Evolutionary conservation across 2,888 invertebrate species (phyloP), one percentile per base, ranked within the genome.

Genomic region (Leptinotarsa peninsularis): DNA sequence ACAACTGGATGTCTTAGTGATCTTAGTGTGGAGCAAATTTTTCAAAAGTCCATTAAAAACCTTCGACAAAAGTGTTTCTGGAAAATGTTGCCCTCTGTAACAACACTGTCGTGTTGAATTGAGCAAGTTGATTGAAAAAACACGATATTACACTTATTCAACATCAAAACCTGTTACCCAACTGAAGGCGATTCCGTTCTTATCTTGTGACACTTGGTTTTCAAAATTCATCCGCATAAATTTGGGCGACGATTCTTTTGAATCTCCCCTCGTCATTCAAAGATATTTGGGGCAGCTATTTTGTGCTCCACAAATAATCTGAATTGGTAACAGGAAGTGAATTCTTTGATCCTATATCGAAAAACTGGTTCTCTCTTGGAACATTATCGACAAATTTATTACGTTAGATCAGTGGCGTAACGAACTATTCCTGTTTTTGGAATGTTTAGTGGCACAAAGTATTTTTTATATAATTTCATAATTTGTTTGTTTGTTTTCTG

Each of bases 281-380:
- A 63, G 33, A 63, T 63, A 63, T 63, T 63, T 63, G 63, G 63
- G 63, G 63, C 63, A 63, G 63, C 63, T 63, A 63, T 63, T 63
- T 43, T 63, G 63, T 43, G 27, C 63, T 63, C 63, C 63, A 63
- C 63, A 63, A 63, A 63, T 43, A 43, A 63, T 63, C 63, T 43
- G 63, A 63, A 63, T 63, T n/a, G 33, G 63, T 63, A 43, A 63
- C 63, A 63, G 63, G 63, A 63, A 63, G 63, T 63, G 43, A 63
- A 63, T 63, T 63, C 63, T 43, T 63, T 63, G 63, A 63, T n/a
- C 18, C n/a, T 63, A 27, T 63, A 63, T 63, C 33, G 63, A 63
- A 63, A 63, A 63, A 63, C 63, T 63, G 63, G 63, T 63, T 63
- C 63, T 63, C 52, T 33, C 63, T 63, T 33, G n/a, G 63, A 63